phyloP scores from a whole-genome alignment of 2,888 invertebrate genomes.

The Xestia xanthographa region DNA sequence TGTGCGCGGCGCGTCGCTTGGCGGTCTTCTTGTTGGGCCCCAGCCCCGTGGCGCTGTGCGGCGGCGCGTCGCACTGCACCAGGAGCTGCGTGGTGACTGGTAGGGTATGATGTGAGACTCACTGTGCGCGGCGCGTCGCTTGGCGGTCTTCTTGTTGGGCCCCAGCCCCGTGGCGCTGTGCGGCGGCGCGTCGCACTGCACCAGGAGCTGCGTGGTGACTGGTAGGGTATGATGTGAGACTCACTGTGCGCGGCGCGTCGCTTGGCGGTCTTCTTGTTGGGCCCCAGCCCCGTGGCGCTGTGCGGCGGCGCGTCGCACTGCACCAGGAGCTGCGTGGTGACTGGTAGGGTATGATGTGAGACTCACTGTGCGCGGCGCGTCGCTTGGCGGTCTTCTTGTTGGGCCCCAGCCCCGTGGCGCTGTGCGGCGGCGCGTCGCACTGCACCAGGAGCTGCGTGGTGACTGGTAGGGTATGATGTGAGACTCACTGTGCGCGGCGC shows the following conservation, averaged over 20 bases:
- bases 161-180: constrained; percentile 95
- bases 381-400: constrained; percentile 99
- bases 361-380: constrained; percentile 94
- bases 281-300: constrained; percentile 95
- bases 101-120: constrained; percentile 71
- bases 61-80: constrained; percentile 93
- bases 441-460: constrained; percentile 94
- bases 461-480: too few species aligned
- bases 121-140: constrained; percentile 96
- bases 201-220: constrained; percentile 92
- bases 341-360: constrained; percentile 65
- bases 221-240: constrained; percentile 70
- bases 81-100: constrained; percentile 92
- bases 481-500: too few species aligned
- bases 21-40: constrained; percentile 99
- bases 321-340: constrained; percentile 94
- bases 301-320: constrained; percentile 91
- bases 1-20: constrained; percentile 97
- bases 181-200: constrained; percentile 92
- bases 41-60: constrained; percentile 93
- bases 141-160: constrained; percentile 98
- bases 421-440: constrained; percentile 92
- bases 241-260: constrained; percentile 95
- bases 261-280: constrained; percentile 99
- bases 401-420: constrained; percentile 95